Conservation (phyloP, 2,888 invertebrate genomes). For the Tipula lateralis region DNA sequence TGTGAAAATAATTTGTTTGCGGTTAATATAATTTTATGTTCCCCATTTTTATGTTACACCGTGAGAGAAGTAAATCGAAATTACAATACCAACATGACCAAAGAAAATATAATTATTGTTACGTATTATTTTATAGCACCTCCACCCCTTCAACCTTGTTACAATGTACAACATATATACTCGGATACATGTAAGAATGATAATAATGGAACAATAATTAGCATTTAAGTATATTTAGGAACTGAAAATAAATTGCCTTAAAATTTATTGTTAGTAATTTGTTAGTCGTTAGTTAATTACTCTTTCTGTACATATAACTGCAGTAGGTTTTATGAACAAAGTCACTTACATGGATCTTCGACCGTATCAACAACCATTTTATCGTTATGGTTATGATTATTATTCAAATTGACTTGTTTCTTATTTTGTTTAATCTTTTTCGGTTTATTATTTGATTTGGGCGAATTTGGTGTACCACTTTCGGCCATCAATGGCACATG, state of each 20-base stretch:
- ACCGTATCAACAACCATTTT: not conserved
- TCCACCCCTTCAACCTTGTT: not conserved
- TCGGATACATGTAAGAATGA: not conserved
- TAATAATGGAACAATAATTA: not conserved
- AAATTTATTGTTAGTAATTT: constrained; percentile 19
- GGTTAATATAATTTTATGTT: not conserved
- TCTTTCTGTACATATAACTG: not conserved
- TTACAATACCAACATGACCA: not conserved
- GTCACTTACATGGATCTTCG: not conserved
- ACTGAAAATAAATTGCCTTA: not conserved
- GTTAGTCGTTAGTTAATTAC: not conserved
- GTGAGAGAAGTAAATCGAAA: not conserved
- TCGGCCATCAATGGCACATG: not conserved
- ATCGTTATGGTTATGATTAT: not conserved
- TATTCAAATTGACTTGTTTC: not conserved
- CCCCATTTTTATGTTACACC: not conserved
- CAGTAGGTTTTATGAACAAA: not conserved
- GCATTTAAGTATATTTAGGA: not conserved
- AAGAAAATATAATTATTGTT: not conserved
- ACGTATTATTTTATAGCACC: not conserved
- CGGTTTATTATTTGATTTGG: not conserved
- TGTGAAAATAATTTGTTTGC: not conserved
- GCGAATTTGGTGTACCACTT: not conserved
- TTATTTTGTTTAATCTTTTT: not conserved
- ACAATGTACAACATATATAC: not conserved